phyloP scores from a whole-genome alignment of 2,797 vertebrate species.

The Acanthurus lineatus region DNA sequence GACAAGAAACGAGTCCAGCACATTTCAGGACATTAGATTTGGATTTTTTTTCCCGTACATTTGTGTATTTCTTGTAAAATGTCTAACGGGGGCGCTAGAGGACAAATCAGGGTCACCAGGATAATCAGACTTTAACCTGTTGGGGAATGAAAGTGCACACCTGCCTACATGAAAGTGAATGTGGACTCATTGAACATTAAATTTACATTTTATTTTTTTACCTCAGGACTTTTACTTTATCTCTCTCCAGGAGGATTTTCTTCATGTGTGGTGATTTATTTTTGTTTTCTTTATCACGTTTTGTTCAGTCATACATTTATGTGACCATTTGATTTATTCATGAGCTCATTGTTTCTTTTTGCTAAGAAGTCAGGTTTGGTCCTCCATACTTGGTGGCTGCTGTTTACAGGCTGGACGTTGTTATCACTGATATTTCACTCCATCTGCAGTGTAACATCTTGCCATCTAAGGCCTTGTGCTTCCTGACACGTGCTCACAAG shows the following conservation, averaged over 20 bases:
- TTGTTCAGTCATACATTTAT: slow-evolving; percentile 32
- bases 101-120: not conserved
- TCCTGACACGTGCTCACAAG: slow-evolving; percentile 6
- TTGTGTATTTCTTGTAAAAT: slow-evolving; percentile 5
- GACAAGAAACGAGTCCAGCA: not conserved
- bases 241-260: slow-evolving; percentile 52
- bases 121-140: not conserved
- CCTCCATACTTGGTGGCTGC: slow-evolving; percentile 60
- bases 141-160: slow-evolving; percentile 10
- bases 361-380: slow-evolving; percentile 46
- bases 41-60: slow-evolving; percentile 6
- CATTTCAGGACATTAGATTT: not conserved
- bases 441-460: slow-evolving; percentile 20
- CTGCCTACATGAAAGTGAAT: slow-evolving; percentile 24
- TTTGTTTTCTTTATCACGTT: slow-evolving; percentile 34
- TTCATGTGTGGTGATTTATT: slow-evolving; percentile 37
- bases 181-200: slow-evolving; percentile 47
- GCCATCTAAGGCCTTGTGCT: slow-evolving; percentile 1
- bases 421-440: slow-evolving; percentile 22
- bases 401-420: slow-evolving; percentile 43
- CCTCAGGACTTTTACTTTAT: slow-evolving; percentile 9
- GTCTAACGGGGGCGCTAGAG: slow-evolving; percentile 10
- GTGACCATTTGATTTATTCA: slow-evolving; percentile 62
- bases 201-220: slow-evolving; percentile 40
- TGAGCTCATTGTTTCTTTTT: slow-evolving; percentile 32